Evolutionary conservation across 2,113 vertebrate species (phyloP).

Genomic region (Fulmarus glacialis): DNA sequence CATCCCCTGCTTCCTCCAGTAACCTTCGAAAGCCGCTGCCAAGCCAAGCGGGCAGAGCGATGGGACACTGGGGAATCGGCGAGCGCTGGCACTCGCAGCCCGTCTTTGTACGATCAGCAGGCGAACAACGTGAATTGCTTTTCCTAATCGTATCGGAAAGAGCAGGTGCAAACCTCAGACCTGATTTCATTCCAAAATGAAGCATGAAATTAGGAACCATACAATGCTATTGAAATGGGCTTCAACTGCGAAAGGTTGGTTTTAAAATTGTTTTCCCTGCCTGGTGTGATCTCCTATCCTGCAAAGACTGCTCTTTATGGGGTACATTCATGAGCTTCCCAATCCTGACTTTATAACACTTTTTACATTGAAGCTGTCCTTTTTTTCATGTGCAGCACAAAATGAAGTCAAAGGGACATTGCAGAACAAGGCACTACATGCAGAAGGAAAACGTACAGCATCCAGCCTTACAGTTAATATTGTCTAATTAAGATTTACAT

Average conservation of each 20-base stretch:
- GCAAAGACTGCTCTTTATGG: conserved; percentile 26
- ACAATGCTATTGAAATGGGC: not conserved
- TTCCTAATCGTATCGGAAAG: not conserved
- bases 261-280: not conserved
- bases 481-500: not conserved
- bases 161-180: not conserved
- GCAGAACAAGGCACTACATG: not conserved
- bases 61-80: accelerated
- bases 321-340: not conserved
- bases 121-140: not conserved
- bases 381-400: not conserved
- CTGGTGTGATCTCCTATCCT: conserved; percentile 41
- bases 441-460: not conserved
- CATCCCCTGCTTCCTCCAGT: not conserved
- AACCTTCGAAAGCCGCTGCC: not conserved
- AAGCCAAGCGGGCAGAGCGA: not conserved
- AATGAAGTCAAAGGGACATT: not conserved
- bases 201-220: not conserved
- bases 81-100: accelerated
- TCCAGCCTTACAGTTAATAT: not conserved
- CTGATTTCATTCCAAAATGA: not conserved
- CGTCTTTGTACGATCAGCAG: accelerated
- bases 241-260: not conserved
- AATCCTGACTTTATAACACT: accelerated
- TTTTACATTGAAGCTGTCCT: not conserved